Base-by-base conservation (phyloP, 2,113 vertebrate species). In the Sylvicapra grimmia region DNA sequence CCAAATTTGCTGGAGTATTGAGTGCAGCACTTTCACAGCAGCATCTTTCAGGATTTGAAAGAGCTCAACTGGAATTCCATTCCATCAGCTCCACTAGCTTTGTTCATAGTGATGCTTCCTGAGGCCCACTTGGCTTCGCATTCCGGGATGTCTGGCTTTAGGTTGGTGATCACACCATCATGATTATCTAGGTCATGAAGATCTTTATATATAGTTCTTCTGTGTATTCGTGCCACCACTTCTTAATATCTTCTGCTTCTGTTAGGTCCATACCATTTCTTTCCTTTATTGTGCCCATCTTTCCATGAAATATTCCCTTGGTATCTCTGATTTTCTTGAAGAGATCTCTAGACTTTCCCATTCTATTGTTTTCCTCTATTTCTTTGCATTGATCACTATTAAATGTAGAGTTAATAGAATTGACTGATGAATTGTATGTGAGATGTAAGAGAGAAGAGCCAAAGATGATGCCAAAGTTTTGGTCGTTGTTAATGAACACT, bases 391-490 rank as follows among this genome's bases (percentile, higher is more conserved):
- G 68, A 40, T 23, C 19, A 40, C 65, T 93, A 0, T 54, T 91
- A 65, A 80, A 51, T 63, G 51, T 44, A 49, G 14, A 88, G 51
- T 58, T 58, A 23, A 72, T 82, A 56, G 13, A 59, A 75, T 44
- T 93, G 79, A 25, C 63, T 53, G 12, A 40, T 95, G 58, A 97
- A 54, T 77, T 97, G 25, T 82, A 59, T 89, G 11, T 58, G 10
- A 5, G 14, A 86, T 58, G 21, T 90, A 56, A 96, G 31, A 82
- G 33, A 94, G 13, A 29, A 44, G 0, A 31, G 19, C 83, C 79
- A 89, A 31, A 83, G 72, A 36, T 79, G 47, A 77, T 51, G 90
- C 23, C 51, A 86, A 40, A 4, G 3, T 86, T 82, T 75, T 40
- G 33, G 54, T 47, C 19, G 4, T 95, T 80, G n/a, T 19, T 54